A percentile compares a stretch with the other conserved stretches of the same genome.
These are phyloP conservation scores for Orycteropus afer DNA, from an alignment of 2,113 vertebrate species.

Conservation along the genomic window DNA sequence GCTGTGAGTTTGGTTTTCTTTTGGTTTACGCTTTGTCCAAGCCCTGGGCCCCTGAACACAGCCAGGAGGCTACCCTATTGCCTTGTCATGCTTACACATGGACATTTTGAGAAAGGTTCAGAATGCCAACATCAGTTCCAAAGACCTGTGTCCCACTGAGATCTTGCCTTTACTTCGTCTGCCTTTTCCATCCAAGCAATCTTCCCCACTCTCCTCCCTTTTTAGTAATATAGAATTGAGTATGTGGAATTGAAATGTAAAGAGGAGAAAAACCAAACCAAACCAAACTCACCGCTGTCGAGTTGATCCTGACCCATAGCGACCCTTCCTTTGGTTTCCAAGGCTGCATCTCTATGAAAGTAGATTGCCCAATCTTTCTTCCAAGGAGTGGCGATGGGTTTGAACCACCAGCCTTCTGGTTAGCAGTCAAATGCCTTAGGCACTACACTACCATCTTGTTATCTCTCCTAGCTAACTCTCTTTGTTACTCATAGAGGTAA, in stretches of 20 bases:
- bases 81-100: neutral
- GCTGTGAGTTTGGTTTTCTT: too few relatives aligned
- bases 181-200: neutral
- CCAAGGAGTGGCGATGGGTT: too few relatives aligned
- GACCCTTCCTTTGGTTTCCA: too few relatives aligned
- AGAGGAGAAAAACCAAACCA: neutral
- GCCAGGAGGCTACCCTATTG: neutral
- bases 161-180: neutral
- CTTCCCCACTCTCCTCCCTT: neutral
- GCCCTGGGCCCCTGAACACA: neutral
- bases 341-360: too few relatives aligned
- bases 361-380: too few relatives aligned
- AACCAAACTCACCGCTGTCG: too few relatives aligned
- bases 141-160: neutral
- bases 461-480: neutral
- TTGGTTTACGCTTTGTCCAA: too few relatives aligned
- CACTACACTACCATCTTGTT: too few relatives aligned
- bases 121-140: neutral
- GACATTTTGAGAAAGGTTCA: neutral
- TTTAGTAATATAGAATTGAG: neutral
- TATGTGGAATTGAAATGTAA: neutral
- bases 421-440: too few relatives aligned
- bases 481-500: neutral
- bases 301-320: too few relatives aligned
- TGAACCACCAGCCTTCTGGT: too few relatives aligned